These are phyloP conservation scores for Montipora cactus DNA, from an alignment of 64 coral and sea anemone genomes.

Conservation along the genomic window DNA sequence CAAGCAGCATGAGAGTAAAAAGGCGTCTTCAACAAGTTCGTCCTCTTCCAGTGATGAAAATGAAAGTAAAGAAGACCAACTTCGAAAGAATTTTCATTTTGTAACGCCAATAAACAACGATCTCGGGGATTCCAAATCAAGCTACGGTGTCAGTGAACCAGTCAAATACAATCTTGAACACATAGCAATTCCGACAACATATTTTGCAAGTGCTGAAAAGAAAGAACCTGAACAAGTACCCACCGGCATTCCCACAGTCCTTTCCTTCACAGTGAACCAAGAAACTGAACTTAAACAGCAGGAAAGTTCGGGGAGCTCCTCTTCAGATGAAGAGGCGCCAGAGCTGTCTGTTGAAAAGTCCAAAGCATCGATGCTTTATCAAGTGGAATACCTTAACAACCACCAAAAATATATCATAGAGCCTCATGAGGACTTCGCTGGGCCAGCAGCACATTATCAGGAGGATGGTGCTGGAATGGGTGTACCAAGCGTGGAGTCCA, in stretches of 20 bases:
- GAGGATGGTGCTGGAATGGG: not conserved
- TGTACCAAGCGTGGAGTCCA: not conserved
- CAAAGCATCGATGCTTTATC: constrained; percentile 3
- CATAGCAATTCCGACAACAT: not conserved
- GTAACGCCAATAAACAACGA: too few relatives aligned
- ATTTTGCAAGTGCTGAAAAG: not conserved
- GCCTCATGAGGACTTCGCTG: not conserved
- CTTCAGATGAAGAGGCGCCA: not conserved
- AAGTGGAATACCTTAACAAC: constrained; percentile 15
- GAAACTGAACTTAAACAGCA: not conserved
- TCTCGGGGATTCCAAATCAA: not conserved
- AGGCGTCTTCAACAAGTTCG: not conserved
- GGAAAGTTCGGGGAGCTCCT: not conserved
- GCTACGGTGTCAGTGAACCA: not conserved
- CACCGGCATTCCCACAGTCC: not conserved
- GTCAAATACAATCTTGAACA: not conserved
- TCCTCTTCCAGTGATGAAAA: not conserved
- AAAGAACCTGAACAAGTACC: not conserved
- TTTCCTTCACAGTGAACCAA: not conserved
- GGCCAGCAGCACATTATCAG: not conserved
- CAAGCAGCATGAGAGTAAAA: not conserved
- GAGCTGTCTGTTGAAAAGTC: not conserved
- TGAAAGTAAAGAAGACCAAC: not conserved
- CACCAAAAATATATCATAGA: constrained; percentile 6
- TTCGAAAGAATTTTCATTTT: too few relatives aligned